Percentiles rank a stretch among this genome's conserved stretches.
Conservation (phyloP, 1,140 invertebrate genomes). For the Macrobrachium nipponense region DNA sequence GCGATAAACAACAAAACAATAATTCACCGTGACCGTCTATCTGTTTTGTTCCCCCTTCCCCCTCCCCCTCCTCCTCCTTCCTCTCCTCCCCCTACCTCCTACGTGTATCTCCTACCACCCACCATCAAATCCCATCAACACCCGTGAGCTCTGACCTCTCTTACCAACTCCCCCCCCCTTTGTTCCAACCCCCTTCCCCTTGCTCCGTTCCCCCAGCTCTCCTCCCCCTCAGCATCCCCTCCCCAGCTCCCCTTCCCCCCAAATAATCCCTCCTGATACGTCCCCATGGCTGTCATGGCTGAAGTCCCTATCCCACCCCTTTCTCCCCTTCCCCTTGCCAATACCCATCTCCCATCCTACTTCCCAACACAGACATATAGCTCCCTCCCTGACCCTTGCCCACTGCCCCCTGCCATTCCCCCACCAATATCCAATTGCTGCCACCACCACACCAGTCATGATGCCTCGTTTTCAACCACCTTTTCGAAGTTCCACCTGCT, state of each 20-base stretch:
- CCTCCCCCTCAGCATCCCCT: too few species aligned
- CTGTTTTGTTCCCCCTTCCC: not conserved
- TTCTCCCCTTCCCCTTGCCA: not conserved
- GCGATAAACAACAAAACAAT: not conserved
- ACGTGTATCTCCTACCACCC: not conserved
- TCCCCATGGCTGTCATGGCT: too few species aligned
- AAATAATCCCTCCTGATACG: not conserved
- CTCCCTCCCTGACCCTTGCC: not conserved
- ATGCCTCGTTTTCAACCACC: too few species aligned
- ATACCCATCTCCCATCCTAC: too few species aligned
- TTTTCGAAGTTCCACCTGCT: too few species aligned
- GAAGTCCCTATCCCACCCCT: not conserved
- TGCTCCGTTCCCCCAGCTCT: too few species aligned
- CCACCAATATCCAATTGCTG: not conserved
- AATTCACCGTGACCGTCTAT: not conserved
- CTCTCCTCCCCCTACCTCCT: not conserved
- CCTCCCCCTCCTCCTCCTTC: not conserved
- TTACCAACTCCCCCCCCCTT: not conserved
- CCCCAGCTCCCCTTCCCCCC: not conserved
- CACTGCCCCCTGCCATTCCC: too few species aligned
- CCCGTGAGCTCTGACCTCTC: too few species aligned
- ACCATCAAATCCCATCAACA: not conserved
- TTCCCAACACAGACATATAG: too few species aligned
- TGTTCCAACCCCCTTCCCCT: too few species aligned
- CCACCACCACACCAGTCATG: too few species aligned